Conservation (phyloP, 2,113 vertebrate genomes). For the Balaenoptera acutorostrata region DNA sequence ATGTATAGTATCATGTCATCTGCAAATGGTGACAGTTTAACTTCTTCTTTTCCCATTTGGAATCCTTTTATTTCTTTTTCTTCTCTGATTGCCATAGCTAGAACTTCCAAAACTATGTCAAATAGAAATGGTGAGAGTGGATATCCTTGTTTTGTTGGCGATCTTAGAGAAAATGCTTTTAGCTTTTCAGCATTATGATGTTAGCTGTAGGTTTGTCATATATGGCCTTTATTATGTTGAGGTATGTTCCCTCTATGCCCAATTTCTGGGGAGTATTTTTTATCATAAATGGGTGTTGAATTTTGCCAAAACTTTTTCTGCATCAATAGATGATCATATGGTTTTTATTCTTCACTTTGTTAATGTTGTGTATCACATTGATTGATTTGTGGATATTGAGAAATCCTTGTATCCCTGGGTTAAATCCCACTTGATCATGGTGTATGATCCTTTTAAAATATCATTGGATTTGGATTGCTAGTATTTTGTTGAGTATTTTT, state of each 20-base stretch:
- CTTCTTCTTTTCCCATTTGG: background rate
- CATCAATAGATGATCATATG: background rate
- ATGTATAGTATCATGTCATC: background rate
- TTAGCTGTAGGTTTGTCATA: background rate
- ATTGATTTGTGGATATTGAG: no score
- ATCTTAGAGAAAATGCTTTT: background rate
- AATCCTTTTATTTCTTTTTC: background rate
- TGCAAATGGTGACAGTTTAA: background rate
- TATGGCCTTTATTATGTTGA: background rate
- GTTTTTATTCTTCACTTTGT: background rate
- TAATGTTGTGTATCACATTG: background rate
- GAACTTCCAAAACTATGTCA: background rate
- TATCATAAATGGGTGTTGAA: background rate
- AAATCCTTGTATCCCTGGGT: no score
- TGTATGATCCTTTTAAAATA: background rate
- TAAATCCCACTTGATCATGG: no score
- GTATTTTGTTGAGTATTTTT: background rate
- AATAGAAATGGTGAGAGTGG: background rate
- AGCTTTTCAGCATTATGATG: background rate
- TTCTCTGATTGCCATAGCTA: background rate
- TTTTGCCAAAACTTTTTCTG: background rate
- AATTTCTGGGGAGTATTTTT: no score
- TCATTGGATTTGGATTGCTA: background rate
- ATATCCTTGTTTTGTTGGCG: background rate
- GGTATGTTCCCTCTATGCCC: no score